Evolutionary conservation across 2,113 vertebrate genomes (phyloP).

Genomic region (Verasper variegatus): DNA sequence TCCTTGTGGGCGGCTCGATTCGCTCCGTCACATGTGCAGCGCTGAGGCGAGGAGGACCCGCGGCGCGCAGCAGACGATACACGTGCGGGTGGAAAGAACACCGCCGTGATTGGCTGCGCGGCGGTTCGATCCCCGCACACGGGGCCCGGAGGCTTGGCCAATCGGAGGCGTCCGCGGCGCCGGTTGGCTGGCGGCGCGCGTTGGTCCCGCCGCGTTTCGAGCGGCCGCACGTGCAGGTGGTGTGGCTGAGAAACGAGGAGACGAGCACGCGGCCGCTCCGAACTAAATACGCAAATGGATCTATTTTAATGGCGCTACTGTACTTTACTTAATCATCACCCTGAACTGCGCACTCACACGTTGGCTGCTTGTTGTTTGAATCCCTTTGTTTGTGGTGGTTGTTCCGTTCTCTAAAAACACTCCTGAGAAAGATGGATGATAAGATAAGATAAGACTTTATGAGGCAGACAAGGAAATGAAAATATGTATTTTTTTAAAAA

Average conservation of each 20-base stretch:
- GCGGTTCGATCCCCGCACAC: background rate
- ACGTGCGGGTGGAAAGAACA: constrained; percentile 56
- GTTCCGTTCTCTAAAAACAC: too few relatives aligned
- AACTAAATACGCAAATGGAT: background rate
- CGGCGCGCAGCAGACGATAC: constrained; percentile 36
- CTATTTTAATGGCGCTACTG: background rate
- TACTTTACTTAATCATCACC: background rate
- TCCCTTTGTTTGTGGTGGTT: too few relatives aligned
- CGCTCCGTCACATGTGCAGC: constrained; percentile 19
- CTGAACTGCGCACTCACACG: background rate
- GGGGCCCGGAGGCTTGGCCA: constrained; percentile 61
- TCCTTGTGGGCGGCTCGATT: background rate
- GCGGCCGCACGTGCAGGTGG: constrained; percentile 72
- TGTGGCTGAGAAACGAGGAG: constrained; percentile 50
- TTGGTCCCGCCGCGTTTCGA: background rate
- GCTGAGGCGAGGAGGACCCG: constrained; percentile 35
- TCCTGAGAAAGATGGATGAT: too few relatives aligned
- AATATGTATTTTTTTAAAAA: too few relatives aligned
- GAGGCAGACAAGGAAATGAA: too few relatives aligned
- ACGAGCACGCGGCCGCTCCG: constrained; percentile 47
- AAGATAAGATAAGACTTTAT: too few relatives aligned
- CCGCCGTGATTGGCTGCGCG: constrained; percentile 47
- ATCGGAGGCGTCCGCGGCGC: background rate
- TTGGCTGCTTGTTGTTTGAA: too few relatives aligned
- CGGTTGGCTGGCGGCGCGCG: constrained; percentile 58